Conservation (phyloP, 1,140 invertebrate genomes). For the Acromyrmex heyeri region DNA sequence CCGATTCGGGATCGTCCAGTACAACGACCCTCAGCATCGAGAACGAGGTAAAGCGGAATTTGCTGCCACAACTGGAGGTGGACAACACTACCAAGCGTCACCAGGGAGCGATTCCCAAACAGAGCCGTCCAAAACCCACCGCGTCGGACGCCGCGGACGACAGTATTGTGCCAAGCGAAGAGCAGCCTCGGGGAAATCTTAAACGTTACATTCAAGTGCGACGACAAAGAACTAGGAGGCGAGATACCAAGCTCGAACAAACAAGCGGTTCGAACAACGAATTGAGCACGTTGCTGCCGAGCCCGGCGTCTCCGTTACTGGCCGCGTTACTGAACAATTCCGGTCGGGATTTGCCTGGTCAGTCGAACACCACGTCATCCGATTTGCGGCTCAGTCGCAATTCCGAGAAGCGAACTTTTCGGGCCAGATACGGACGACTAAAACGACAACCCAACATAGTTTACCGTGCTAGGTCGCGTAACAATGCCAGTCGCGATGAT, state of each 20-base stretch:
- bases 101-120: constrained; percentile 92
- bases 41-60: constrained; percentile 85
- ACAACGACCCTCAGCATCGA: constrained; percentile 87
- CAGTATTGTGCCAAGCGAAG: constrained; percentile 50
- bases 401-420: constrained; percentile 59
- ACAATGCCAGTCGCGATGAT: constrained; percentile 74
- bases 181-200: constrained; percentile 54
- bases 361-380: constrained; percentile 62
- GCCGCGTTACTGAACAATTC: constrained; percentile 89
- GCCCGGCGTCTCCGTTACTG: constrained; percentile 88
- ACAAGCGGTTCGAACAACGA: constrained; percentile 89
- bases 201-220: constrained; percentile 85
- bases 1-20: constrained; percentile 87
- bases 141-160: constrained; percentile 61
- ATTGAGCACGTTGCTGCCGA: constrained; percentile 88
- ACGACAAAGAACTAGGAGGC: constrained; percentile 83
- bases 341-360: constrained; percentile 86
- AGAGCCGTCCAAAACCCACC: constrained; percentile 82
- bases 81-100: constrained; percentile 83
- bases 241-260: constrained; percentile 85
- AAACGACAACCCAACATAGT: constrained; percentile 62
- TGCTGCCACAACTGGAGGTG: constrained; percentile 80
- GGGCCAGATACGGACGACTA: constrained; percentile 65
- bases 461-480: constrained; percentile 68
- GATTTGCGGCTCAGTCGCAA: constrained; percentile 63